Base-by-base conservation (phyloP, 2,113 vertebrate genomes). In the Gambusia affinis region DNA sequence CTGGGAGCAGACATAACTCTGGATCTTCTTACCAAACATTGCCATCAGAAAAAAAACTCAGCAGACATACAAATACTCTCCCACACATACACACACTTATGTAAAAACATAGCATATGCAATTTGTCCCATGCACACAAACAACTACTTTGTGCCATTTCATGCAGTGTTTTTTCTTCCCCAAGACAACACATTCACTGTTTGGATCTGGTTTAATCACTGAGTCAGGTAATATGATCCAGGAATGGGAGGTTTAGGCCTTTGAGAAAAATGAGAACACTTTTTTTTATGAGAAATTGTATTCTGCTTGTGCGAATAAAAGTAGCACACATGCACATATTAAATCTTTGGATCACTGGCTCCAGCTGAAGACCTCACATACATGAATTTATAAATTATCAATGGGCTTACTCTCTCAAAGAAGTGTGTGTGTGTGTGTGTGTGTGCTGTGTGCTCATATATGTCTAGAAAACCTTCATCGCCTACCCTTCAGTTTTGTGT, bases 11-110 rank as follows among this genome's bases (percentile, higher is more conserved):
- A 92, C 87, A 85, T 87, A 84, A 81, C 79, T 85, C 81, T 75
- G 78, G 85, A 91, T 93, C 90, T 80, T 24, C 80, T 93, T 92
- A 91, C 91, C 84, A 80, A 87, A 89, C 81, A 84, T 85, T 75
- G 80, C 76, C 90, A 90, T 87, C 83, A 85, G 82, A 85, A 86
- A 37, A 33, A 37, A 68, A 88, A 64, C 91, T 89, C 83, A 87
- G 47, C 79, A 89, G 81, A 88, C 86, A 83, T 64, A 3, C 37
- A 15, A 69, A 64, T 72, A 64, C 54, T 60, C 54, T 64, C 70
- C 60, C 47, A 39, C 39, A 69, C n/a, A 60, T 61, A 3, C 27
- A 51, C 0, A 42, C 72, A 65, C 80, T 15, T 31, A 68, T 60
- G 54, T 70, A 77, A 68, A 82, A 66, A 28, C 74, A 4, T 19